Conservation (phyloP, 1,140 invertebrate genomes). For the Trichonephila clavipes region DNA sequence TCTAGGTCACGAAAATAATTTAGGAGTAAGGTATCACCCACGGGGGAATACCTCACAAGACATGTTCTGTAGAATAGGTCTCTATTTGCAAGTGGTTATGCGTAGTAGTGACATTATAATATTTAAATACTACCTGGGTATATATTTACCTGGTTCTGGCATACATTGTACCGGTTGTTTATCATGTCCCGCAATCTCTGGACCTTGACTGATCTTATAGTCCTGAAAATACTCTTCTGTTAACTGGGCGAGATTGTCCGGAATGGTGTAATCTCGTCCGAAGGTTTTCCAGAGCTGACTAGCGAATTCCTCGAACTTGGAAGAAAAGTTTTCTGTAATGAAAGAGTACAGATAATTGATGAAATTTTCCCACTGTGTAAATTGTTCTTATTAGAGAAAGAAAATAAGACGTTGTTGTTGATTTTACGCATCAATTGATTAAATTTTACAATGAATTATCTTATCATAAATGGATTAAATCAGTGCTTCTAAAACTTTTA, state of each 20-base stretch:
- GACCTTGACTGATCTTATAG: slow-evolving; percentile 80
- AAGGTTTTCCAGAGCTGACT: slow-evolving; percentile 84
- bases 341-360: slow-evolving; percentile 76
- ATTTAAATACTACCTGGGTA: too few species aligned
- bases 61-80: too few species aligned
- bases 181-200: slow-evolving; percentile 77
- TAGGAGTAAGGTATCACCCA: too few species aligned
- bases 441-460: too few species aligned
- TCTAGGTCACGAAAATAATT: too few species aligned
- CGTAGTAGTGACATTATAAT: too few species aligned
- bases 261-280: slow-evolving; percentile 87
- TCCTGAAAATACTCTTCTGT: slow-evolving; percentile 88
- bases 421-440: too few species aligned
- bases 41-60: too few species aligned
- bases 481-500: too few species aligned
- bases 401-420: background rate
- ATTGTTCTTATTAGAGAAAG: background rate
- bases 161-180: slow-evolving; percentile 86
- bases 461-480: too few species aligned
- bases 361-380: background rate
- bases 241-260: slow-evolving; percentile 85
- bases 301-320: slow-evolving; percentile 78
- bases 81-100: too few species aligned
- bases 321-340: slow-evolving; percentile 78
- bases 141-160: slow-evolving; percentile 85